Evolutionary conservation across 2,797 vertebrate genomes (phyloP), one percentile per base, ranked within the genome.

Genomic region (Trematomus bernacchii): DNA sequence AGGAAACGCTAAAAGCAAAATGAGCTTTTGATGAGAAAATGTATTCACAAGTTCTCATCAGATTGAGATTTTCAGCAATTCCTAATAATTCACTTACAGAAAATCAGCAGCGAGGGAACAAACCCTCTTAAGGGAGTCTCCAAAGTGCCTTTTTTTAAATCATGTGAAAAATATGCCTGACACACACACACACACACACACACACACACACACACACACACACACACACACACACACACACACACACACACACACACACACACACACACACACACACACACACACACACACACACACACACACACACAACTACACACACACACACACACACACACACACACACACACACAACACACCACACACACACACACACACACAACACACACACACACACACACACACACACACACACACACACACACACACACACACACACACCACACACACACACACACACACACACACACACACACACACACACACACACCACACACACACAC

Each of bases 151-250:
- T 63, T 64, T 64, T 23, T 62, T 3, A 27, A 18, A 65, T 72
- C 52, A 61, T 74, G 50, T 58, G 50, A 70, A 66, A 80, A 70
- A 54, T 47, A 63, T 51, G 30, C 3, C 1, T 15, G 51, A 50
- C 19, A 65, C 52, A 50, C 43, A 23, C 23, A 23, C 21, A 21
- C 21, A 19, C 19, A 50, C 19, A 65, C 52, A 50, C 43, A 23
- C 23, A 23, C 21, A 21, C 21, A 50, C 19, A 65, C 52, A 50
- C 43, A 23, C 23, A 23, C 21, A 21, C 21, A 50, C 19, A 65
- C 52, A 50, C 43, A 23, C 23, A 23, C 21, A 21, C 21, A 50
- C 19, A 65, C 52, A 50, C 43, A 23, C 23, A 23, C 21, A 21
- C 21, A 50, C 19, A 65, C 52, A 50, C 43, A 23, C 23, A 23